Conservation (phyloP, 1,140 invertebrate species). For the Gonatopus flavifemur region DNA sequence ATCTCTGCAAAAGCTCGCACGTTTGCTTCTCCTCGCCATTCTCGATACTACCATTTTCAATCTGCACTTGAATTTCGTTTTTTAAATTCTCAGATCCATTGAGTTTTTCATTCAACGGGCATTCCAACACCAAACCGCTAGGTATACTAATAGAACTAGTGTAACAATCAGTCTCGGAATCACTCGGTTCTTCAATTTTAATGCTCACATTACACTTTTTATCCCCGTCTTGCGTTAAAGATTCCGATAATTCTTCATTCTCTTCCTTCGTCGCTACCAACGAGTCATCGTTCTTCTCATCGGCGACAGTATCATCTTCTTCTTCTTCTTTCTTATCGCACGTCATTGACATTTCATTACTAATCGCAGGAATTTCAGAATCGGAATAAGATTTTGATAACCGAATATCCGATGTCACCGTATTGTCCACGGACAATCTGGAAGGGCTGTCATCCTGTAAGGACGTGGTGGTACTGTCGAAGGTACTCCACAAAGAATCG, state of each 20-base stretch:
- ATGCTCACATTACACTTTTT: background rate
- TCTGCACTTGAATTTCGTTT: constrained; percentile 25
- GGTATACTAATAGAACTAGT: constrained; percentile 29
- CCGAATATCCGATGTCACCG: background rate
- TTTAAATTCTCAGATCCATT: constrained; percentile 16
- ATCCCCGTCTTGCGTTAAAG: background rate
- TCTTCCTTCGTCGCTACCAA: background rate
- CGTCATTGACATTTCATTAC: constrained; percentile 14
- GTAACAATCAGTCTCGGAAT: constrained; percentile 52
- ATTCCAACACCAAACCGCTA: constrained; percentile 25
- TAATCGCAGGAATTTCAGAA: constrained; percentile 27
- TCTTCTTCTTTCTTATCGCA: background rate
- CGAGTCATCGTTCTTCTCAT: background rate
- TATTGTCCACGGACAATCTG: background rate
- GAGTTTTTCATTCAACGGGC: background rate
- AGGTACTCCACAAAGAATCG: constrained; percentile 49
- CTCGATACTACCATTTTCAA: constrained; percentile 36
- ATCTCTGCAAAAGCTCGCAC: constrained; percentile 5
- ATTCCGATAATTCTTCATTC: constrained; percentile 3
- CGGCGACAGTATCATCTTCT: background rate
- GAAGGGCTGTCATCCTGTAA: constrained; percentile 34
- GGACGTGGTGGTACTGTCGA: constrained; percentile 47
- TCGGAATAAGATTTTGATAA: constrained; percentile 44
- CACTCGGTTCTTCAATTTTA: constrained; percentile 21
- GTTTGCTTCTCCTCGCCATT: constrained; percentile 36